A percentile compares a stretch with the other conserved stretches of the same genome.
Conservation (phyloP, 1,140 invertebrate species). For the Drosophila mayri region DNA sequence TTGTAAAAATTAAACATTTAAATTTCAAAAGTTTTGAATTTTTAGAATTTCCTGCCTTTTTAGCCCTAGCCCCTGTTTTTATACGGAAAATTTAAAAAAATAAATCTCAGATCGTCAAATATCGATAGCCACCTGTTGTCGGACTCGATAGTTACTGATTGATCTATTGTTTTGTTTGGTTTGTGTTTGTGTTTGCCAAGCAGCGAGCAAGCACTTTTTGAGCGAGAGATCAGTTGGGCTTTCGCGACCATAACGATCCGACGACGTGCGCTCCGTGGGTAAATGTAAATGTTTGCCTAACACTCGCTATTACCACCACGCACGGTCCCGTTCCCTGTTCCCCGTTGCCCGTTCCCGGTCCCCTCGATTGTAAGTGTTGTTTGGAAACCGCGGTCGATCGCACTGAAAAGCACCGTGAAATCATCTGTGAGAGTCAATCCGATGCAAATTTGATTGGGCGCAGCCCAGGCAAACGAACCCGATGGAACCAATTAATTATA, state of each 20-base stretch:
- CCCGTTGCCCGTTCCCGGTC: neutral
- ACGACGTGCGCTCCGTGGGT: slow-evolving; percentile 5
- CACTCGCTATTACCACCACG: slow-evolving; percentile 16
- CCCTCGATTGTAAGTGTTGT: slow-evolving; percentile 27
- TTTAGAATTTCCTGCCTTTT: too few species aligned
- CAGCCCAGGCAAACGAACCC: slow-evolving; percentile 9
- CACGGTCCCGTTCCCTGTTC: neutral
- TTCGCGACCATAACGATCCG: slow-evolving; percentile 18
- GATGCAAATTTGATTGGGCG: slow-evolving; percentile 43
- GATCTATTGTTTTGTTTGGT: slow-evolving; percentile 17
- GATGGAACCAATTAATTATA: slow-evolving; percentile 42
- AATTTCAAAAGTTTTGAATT: too few species aligned
- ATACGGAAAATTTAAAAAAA: neutral
- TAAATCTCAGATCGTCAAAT: neutral
- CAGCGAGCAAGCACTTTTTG: slow-evolving; percentile 16
- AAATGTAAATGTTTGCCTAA: slow-evolving; percentile 25
- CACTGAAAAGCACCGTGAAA: slow-evolving; percentile 11
- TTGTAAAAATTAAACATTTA: too few species aligned
- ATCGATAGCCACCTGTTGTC: slow-evolving; percentile 12
- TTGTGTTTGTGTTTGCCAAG: slow-evolving; percentile 3
- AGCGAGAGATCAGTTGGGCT: slow-evolving; percentile 50
- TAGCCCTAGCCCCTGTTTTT: too few species aligned
- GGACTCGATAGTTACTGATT: slow-evolving; percentile 14
- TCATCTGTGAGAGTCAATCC: slow-evolving; percentile 19
- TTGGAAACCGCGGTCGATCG: slow-evolving; percentile 15